A percentile compares a stretch with the other conserved stretches of the same genome.
Evolutionary conservation across 2,797 vertebrate genomes (phyloP).

Genomic region (Ptychadena robeensis): DNA sequence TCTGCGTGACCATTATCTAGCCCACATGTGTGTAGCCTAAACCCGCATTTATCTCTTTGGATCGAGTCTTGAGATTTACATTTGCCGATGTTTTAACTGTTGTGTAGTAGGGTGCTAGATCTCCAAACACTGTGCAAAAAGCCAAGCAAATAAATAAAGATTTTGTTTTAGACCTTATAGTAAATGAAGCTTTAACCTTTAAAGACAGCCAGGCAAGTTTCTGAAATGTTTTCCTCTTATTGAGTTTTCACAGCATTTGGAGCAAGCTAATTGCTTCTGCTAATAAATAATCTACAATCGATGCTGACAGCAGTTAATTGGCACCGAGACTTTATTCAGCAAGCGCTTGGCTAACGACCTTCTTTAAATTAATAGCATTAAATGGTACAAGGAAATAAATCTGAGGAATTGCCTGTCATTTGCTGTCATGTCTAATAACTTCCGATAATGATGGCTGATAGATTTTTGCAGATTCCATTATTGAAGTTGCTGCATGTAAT

Average conservation of each 20-base stretch:
- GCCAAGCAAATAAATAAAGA: constrained; percentile 62
- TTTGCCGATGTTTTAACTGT: neutral
- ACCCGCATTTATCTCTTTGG: too few species aligned
- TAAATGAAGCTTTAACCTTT: constrained; percentile 71
- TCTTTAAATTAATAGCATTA: constrained; percentile 99
- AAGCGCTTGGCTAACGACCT: constrained; percentile 92
- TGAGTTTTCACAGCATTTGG: constrained; percentile 80
- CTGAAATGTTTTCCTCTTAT: constrained; percentile 75
- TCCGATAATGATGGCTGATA: constrained; percentile 99
- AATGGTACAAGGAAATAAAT: constrained; percentile 95
- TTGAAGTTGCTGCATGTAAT: constrained; percentile 98
- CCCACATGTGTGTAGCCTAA: too few species aligned
- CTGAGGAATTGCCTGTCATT: constrained; percentile 99
- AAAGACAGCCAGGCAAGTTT: constrained; percentile 76
- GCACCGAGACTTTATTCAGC: constrained; percentile 92
- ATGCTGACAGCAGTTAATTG: constrained; percentile 90
- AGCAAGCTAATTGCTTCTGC: constrained; percentile 85
- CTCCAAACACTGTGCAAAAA: constrained; percentile 11
- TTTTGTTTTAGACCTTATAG: constrained; percentile 65
- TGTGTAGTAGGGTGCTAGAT: neutral
- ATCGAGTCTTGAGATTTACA: neutral
- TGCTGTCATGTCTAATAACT: constrained; percentile 99
- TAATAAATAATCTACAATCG: constrained; percentile 91
- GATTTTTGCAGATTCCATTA: constrained; percentile 99
- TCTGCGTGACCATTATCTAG: too few species aligned